Percentiles rank a stretch among this genome's conserved stretches.
Evolutionary conservation across 2,797 vertebrate genomes (phyloP).

Genomic region (Trematomus bernacchii): DNA sequence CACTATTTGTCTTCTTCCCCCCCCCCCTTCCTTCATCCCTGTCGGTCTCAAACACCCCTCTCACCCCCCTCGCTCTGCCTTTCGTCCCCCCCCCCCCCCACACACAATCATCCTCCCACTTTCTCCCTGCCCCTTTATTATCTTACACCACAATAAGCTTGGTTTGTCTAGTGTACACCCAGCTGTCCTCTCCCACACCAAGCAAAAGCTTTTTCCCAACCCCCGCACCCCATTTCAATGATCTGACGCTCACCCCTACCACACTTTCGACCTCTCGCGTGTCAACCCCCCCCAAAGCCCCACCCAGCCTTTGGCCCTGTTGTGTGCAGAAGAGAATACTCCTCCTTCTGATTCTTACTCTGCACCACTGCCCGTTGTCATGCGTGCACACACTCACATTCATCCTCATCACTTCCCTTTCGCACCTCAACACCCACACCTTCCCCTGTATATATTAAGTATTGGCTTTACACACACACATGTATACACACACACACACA

Average conservation of each 20-base stretch:
- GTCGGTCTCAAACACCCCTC: slow-evolving; percentile 27
- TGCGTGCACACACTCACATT: slow-evolving; percentile 51
- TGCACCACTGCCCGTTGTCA: slow-evolving; percentile 56
- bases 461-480: slow-evolving; percentile 14
- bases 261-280: not conserved
- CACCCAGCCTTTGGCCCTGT: slow-evolving; percentile 54
- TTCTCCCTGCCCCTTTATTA: slow-evolving; percentile 52
- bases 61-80: not conserved
- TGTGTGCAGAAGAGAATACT: slow-evolving; percentile 60
- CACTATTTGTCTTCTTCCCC: slow-evolving; percentile 21
- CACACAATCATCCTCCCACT: slow-evolving; percentile 27
- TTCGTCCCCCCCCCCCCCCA: not conserved
- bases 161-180: slow-evolving; percentile 55
- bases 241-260: slow-evolving; percentile 3
- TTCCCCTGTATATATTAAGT: slow-evolving; percentile 17
- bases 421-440: slow-evolving; percentile 48
- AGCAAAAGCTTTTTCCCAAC: not conserved
- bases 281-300: slow-evolving; percentile 19
- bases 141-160: slow-evolving; percentile 50
- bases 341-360: slow-evolving; percentile 63
- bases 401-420: slow-evolving; percentile 68
- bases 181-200: slow-evolving; percentile 62
- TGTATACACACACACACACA: slow-evolving; percentile 21
- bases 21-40: not conserved
- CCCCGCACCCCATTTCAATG: slow-evolving; percentile 5